Evolutionary conservation across 1,140 invertebrate species (phyloP), one percentile per base, ranked within the genome.

Genomic region (Drosophila ambigua): DNA sequence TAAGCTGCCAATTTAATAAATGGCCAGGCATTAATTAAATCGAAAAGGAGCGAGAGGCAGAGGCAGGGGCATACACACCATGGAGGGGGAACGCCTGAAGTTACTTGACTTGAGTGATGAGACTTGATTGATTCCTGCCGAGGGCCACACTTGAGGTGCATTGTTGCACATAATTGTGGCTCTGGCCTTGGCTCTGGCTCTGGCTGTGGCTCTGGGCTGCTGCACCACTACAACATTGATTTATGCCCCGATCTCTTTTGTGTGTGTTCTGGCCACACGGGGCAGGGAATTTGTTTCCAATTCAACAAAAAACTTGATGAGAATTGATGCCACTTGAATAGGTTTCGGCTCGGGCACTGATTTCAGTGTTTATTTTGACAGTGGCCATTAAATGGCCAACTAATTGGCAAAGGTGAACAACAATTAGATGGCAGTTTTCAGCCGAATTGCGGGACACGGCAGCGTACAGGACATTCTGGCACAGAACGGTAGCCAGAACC

Each of bases 1-100:
- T 85, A 80, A 89, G 84, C 89, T 91, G 89, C 84, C 89, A 91
- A 91, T 91, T 87, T 91, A 82, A 91, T 91, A 91, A 91, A 91
- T 91, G 89, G 84, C 77, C 82, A 73, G 55, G 77, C 89, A 91
- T 91, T 91, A 91, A 91, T 91, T 91, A 91, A 84, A 77, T 41
- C 65, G 72, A 53, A 66, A 76, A 77, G 72, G 54, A 16, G 44
- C 4, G 24, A 45, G 43, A 39, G 51, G 13, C 50, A 26, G 28
- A 13, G 45, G 43, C 15, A 49, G 65, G 20, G 45, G 57, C 11
- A 68, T 3, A 68, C 44, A 66, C 62, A 55, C 63, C 16, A 20
- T 13, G 31, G 26, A 66, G 4, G 20, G 65, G 24, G 61, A 49
- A 41, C 28, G 60, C 45, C 77, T 35, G 62, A 45, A 31, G 53